Percentiles rank a stretch among this genome's conserved stretches.
Evolutionary conservation across 2,113 vertebrate genomes (phyloP).

Genomic region (Danionella cerebrum): DNA sequence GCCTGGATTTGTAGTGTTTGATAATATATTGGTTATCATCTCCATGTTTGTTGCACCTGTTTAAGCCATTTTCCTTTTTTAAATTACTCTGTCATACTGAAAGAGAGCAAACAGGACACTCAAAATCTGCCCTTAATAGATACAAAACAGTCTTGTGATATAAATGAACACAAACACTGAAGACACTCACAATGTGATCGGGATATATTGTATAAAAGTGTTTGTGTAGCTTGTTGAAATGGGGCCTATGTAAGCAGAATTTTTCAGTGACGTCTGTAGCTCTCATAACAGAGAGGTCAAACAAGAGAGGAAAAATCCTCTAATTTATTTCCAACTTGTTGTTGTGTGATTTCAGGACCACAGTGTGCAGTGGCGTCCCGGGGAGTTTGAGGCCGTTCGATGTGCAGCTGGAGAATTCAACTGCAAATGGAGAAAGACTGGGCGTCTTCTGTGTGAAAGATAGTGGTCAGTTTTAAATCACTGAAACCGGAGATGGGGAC

Average conservation of each 20-base stretch:
- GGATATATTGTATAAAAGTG: background rate
- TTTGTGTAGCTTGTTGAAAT: background rate
- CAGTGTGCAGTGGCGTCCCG: conserved; percentile 71
- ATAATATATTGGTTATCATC: too few species aligned
- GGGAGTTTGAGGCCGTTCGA: conserved; percentile 69
- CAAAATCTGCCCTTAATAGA: background rate
- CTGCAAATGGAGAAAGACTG: conserved; percentile 57
- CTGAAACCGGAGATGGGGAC: background rate
- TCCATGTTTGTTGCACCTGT: too few species aligned
- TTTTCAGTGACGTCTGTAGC: background rate
- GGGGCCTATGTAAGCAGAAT: background rate
- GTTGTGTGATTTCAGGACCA: conserved; percentile 71
- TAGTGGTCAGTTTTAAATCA: conserved; percentile 69
- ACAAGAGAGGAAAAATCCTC: background rate
- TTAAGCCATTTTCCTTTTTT: too few species aligned
- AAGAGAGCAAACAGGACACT: too few species aligned
- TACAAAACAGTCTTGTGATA: background rate
- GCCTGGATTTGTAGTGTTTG: too few species aligned
- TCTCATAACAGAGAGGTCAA: background rate
- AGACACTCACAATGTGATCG: conserved; percentile 2
- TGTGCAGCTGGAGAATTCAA: conserved; percentile 72
- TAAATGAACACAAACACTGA: background rate
- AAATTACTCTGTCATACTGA: too few species aligned
- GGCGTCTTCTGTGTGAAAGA: conserved; percentile 83
- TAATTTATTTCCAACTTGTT: background rate